These are phyloP conservation scores for Thermophis baileyi DNA, from an alignment of 2,113 vertebrate genomes.

Conservation along the genomic window DNA sequence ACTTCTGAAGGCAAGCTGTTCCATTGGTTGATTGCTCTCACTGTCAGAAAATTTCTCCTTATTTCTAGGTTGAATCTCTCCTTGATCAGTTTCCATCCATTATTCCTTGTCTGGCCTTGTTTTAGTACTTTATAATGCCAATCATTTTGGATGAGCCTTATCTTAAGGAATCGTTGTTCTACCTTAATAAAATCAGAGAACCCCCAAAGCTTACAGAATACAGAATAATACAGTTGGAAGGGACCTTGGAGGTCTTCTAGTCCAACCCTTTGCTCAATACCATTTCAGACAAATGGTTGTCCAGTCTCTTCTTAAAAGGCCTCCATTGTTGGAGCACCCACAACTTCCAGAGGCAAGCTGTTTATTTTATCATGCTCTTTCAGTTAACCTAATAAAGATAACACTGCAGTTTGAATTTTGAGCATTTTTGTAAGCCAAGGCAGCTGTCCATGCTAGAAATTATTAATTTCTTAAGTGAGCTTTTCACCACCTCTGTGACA, in stretches of 20 bases:
- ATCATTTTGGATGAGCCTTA: background rate
- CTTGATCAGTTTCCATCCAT: too few species aligned
- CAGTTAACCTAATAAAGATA: background rate
- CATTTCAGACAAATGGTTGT: background rate
- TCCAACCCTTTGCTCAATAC: background rate
- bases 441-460: background rate
- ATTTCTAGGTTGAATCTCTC: too few species aligned
- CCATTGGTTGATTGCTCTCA: too few species aligned
- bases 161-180: background rate
- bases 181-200: background rate
- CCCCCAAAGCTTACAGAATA: too few species aligned
- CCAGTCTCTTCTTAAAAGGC: background rate
- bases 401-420: background rate
- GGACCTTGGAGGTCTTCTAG: too few species aligned
- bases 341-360: background rate
- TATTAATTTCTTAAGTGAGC: background rate
- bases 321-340: background rate
- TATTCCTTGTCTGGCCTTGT: too few species aligned
- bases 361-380: background rate
- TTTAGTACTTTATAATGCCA: background rate
- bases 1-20: too few species aligned
- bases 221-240: too few species aligned
- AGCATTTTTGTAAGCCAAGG: background rate
- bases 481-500: background rate
- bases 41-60: too few species aligned